Base-by-base conservation (phyloP, 2,888 invertebrate species). In the Galerucella calmariensis region DNA sequence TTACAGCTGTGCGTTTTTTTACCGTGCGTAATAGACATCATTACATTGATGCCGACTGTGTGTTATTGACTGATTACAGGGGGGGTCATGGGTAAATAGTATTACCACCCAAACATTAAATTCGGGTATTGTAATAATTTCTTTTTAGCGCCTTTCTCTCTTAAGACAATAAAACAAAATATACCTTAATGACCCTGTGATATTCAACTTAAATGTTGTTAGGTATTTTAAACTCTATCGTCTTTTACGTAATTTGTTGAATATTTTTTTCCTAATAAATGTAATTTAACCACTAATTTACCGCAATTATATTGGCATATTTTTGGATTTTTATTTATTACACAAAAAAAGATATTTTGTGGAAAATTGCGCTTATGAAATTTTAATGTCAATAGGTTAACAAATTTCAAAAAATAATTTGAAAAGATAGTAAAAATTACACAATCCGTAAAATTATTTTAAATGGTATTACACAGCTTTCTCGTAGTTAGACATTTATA, bases 371-470 rank as follows among this genome's bases (percentile, higher is more conserved):
- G 9, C 20, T 56, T 9, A 16, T 20, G 8, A n/a, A 53, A 53
- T 53, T 14, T n/a, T 56, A 56, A 56, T 56, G 56, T 56, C 56
- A 56, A 56, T 51, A n/a, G 51, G 51, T 51, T 51, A n/a, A n/a
- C 8, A 10, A 4, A 56, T 56, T 56, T 56, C 11, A 56, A 56
- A 8, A 16, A 56, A 16, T 56, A 9, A 41, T 41, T 41, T 41
- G 35, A 56, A 10, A 56, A 11, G 20, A 20, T n/a, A 20, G 10
- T 56, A 56, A 16, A 20, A 56, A 16, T 56, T 56, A 56, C 56
- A 16, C 56, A 56, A 56, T 56, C 20, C 6, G 2, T 1, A 9
- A 16, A 16, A 56, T 56, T 8, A 16, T 56, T 20, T 56, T 2
- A 5, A 10, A 20, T 56, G 2, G n/a, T 56, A 51, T 51, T 51